Conservation (phyloP, 1,140 invertebrate genomes). For the Pteromalus puparum region DNA sequence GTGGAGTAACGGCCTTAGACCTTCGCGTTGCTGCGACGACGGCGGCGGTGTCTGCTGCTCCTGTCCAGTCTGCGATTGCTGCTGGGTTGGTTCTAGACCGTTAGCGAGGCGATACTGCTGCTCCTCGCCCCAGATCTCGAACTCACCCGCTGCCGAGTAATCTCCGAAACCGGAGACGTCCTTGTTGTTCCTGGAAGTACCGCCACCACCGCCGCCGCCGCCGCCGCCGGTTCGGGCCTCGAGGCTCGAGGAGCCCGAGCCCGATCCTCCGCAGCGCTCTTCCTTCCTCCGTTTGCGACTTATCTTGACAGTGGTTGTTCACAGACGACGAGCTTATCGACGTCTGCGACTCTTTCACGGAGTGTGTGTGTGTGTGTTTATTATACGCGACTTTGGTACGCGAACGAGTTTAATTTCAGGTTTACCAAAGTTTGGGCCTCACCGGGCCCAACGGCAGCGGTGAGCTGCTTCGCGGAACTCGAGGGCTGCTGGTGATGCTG, state of each 20-base stretch:
- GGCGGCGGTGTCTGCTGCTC: constrained; percentile 53
- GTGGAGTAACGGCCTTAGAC: constrained; percentile 72
- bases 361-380: too few relatives aligned
- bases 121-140: constrained; percentile 74
- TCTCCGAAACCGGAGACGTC: constrained; percentile 69
- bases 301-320: constrained; percentile 51
- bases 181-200: constrained; percentile 33
- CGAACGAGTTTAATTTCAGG: neutral
- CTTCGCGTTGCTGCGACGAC: constrained; percentile 71
- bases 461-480: neutral
- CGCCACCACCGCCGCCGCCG: constrained; percentile 43
- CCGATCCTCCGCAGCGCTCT: constrained; percentile 48
- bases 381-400: neutral
- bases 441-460: neutral
- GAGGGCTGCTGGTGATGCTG: neutral
- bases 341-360: neutral
- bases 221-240: constrained; percentile 42
- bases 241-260: constrained; percentile 50
- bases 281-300: constrained; percentile 54
- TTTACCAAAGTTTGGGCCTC: neutral
- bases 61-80: constrained; percentile 55
- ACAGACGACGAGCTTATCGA: constrained; percentile 50
- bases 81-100: constrained; percentile 64
- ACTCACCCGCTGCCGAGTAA: constrained; percentile 73
- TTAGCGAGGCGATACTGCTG: constrained; percentile 66